Conservation (phyloP, 2,797 vertebrate species). For the Cheirogaleus major region DNA sequence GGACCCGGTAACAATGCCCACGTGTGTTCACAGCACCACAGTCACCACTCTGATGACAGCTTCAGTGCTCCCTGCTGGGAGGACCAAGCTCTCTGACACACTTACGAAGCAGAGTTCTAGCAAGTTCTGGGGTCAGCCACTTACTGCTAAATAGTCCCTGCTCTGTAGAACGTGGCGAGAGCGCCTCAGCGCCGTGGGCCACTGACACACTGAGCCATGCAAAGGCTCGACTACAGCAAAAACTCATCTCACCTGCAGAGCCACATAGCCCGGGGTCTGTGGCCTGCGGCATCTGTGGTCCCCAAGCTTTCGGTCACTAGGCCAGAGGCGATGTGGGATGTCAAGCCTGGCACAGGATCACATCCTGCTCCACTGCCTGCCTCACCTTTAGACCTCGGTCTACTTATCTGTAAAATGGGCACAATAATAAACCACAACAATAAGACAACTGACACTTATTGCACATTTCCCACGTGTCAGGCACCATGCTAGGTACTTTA, state of each 20-base stretch:
- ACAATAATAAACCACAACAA: neutral
- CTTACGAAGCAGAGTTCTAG: neutral
- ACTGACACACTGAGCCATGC: fast-evolving
- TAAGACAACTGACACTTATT: too few species aligned
- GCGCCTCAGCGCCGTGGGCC: fast-evolving
- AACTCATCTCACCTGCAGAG: neutral
- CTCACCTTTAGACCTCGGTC: neutral
- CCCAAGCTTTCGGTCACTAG: neutral
- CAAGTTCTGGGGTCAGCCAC: neutral
- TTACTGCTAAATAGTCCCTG: neutral
- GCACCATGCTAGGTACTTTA: neutral
- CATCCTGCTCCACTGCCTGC: neutral
- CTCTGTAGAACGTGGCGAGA: neutral
- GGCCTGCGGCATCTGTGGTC: fast-evolving
- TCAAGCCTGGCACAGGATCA: neutral
- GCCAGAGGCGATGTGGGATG: neutral
- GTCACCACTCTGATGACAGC: neutral
- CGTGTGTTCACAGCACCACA: fast-evolving
- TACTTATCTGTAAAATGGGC: neutral
- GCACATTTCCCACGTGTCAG: neutral
- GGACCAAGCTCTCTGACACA: neutral
- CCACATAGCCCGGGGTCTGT: fast-evolving
- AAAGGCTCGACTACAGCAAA: fast-evolving
- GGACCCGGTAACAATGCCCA: fast-evolving
- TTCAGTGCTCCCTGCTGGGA: neutral